These are phyloP conservation scores for Acromyrmex heyeri DNA, from an alignment of 1,140 invertebrate species.

Conservation along the genomic window DNA sequence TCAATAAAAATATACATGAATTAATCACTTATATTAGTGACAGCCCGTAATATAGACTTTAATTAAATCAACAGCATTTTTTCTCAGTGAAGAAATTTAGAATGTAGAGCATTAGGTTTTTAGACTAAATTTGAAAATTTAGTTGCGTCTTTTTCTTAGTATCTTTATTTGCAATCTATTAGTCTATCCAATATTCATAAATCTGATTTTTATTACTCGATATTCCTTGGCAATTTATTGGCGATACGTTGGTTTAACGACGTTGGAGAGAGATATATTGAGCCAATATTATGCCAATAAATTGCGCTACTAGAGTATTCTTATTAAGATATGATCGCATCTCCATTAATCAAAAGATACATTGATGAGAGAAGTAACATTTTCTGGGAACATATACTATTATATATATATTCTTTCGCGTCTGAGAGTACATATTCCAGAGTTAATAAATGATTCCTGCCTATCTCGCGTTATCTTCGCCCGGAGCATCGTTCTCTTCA, in stretches of 20 bases:
- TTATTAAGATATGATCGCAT: conserved; percentile 26
- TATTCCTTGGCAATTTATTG: background rate
- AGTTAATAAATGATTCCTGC: conserved; percentile 60
- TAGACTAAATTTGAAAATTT: background rate
- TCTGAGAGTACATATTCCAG: background rate
- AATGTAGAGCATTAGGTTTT: background rate
- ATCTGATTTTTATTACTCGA: background rate
- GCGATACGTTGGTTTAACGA: too few species aligned
- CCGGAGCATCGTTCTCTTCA: conserved; percentile 21
- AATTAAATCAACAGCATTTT: too few species aligned
- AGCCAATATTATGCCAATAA: too few species aligned
- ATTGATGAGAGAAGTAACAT: conserved; percentile 3
- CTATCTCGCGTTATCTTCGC: conserved; percentile 51
- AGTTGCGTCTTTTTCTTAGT: background rate
- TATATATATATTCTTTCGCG: background rate
- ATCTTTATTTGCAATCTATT: background rate
- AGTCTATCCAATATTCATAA: background rate
- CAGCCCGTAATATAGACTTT: too few species aligned
- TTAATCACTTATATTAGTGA: too few species aligned
- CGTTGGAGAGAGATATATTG: too few species aligned
- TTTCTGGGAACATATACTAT: background rate
- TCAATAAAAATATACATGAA: too few species aligned
- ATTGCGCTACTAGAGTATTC: too few species aligned
- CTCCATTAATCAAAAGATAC: background rate
- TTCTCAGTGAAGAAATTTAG: too few species aligned